A percentile compares a stretch with the other conserved stretches of the same genome.
phyloP scores from a whole-genome alignment of 1,140 invertebrate species.

The Zaprionus africanus region DNA sequence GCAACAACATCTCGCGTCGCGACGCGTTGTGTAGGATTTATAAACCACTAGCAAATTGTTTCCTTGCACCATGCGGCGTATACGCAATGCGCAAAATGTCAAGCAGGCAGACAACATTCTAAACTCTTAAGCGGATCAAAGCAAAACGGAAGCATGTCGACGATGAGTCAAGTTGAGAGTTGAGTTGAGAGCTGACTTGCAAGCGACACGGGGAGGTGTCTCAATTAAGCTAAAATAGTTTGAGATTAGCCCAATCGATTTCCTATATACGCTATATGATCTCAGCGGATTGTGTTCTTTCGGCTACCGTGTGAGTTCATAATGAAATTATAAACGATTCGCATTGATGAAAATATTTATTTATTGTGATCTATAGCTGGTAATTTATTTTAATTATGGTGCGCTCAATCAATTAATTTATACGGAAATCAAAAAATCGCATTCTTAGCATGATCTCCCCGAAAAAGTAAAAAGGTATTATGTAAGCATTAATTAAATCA shows the following conservation, averaged over 20 bases:
- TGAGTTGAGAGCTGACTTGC: constrained; percentile 19
- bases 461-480: constrained; percentile 50
- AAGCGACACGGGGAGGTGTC: constrained; percentile 44
- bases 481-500: constrained; percentile 77
- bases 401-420: constrained; percentile 50
- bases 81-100: constrained; percentile 48
- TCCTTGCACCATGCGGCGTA: constrained; percentile 36
- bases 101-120: constrained; percentile 24
- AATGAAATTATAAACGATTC: constrained; percentile 51
- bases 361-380: constrained; percentile 53
- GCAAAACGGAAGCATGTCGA: constrained; percentile 70
- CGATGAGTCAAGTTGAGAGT: not conserved
- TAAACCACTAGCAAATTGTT: constrained; percentile 14
- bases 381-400: constrained; percentile 69
- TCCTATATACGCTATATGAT: constrained; percentile 61
- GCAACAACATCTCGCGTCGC: constrained; percentile 22
- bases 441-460: constrained; percentile 20
- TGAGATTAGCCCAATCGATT: constrained; percentile 45
- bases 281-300: constrained; percentile 39
- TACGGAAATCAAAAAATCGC: constrained; percentile 65
- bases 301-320: constrained; percentile 71
- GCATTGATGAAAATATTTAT: constrained; percentile 50
- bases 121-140: constrained; percentile 57
- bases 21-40: constrained; percentile 10
- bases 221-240: constrained; percentile 55